Evolutionary conservation across 2,888 invertebrate species (phyloP).

Genomic region (Caenorhabditis panamensis): DNA sequence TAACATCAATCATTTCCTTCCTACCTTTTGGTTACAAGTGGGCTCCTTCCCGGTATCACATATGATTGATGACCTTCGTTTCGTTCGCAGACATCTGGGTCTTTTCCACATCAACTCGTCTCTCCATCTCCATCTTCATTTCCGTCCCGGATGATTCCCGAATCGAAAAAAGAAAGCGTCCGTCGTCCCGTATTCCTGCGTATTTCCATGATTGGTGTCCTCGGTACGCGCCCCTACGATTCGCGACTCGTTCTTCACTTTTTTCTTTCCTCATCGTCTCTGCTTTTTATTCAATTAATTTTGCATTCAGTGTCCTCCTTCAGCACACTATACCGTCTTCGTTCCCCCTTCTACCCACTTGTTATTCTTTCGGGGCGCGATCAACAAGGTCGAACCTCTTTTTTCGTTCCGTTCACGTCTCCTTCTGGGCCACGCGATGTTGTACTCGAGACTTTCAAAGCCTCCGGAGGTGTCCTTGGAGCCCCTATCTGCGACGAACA

Average conservation of each 20-base stretch:
- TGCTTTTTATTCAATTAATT: constrained; percentile 58
- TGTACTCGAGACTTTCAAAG: not conserved
- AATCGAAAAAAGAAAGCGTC: not conserved
- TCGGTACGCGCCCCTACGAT: constrained; percentile 2
- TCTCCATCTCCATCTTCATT: constrained; percentile 8
- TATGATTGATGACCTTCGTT: constrained; percentile 19
- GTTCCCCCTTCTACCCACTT: constrained; percentile 50
- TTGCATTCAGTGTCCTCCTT: constrained; percentile 40
- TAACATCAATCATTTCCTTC: not conserved
- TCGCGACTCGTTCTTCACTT: constrained; percentile 22
- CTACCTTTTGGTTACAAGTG: constrained; percentile 5
- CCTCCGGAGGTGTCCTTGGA: constrained; percentile 30
- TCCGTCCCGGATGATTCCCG: constrained; percentile 8
- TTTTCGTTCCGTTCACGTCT: constrained; percentile 39
- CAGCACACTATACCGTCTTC: constrained; percentile 38
- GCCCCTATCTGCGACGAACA: constrained; percentile 14
- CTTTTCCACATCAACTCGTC: constrained; percentile 1
- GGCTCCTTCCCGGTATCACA: constrained; percentile 7
- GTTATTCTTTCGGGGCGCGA: constrained; percentile 46
- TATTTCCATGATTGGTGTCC: constrained; percentile 41
- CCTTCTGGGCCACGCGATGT: not conserved
- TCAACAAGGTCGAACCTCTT: constrained; percentile 55
- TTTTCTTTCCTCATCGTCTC: constrained; percentile 36
- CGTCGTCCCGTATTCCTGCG: constrained; percentile 21
- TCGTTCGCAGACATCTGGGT: not conserved